Base-by-base conservation (phyloP, 2,113 vertebrate genomes). In the Arizona elegans region DNA sequence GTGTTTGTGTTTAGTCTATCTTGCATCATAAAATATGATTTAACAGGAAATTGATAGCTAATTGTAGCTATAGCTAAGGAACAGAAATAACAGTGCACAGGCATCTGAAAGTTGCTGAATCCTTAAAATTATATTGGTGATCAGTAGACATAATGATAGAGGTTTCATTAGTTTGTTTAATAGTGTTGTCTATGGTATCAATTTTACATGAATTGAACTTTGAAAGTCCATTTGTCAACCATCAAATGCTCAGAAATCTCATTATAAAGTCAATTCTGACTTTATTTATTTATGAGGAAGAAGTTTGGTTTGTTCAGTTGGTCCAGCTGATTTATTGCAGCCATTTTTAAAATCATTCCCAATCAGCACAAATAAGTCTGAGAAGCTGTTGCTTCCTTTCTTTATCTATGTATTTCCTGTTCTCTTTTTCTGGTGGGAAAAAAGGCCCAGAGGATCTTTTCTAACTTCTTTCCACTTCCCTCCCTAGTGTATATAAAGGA, bases 41-140 rank as follows among this genome's bases (percentile, higher is more conserved):
- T 92, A 95, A 93, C 94, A 6, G 87, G 94, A 95, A 90, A 91
- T 95, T 94, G 52, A 91, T 33, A 93, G 89, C 94, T 95, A 93
- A 89, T 95, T 56, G 50, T 94, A 91, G 58, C 21, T 95, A 94
- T 90, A 93, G 94, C 95, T 33, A 81, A 95, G 58, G 90, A 87
- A 24, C 1, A 65, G 33, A 5, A 38, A 19, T 56, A 53, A 24
- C 62, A 94, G 85, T 55, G n/a, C 87, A 17, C 33, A 91, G 93
- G n/a, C 54, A 92, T 12, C 92, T 75, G 90, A 26, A 50, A 93
- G 55, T 65, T 93, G 91, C 55, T 55, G 3, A 90, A 75, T 92
- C 87, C 93, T 95, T 93, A 81, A 91, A 96, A 91, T 8, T 86
- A 19, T 58, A 50, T 50, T 19, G 5, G 75, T 86, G 75, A 86